Evolutionary conservation across 2,888 invertebrate species (phyloP).

Genomic region (Tridacna gigas): DNA sequence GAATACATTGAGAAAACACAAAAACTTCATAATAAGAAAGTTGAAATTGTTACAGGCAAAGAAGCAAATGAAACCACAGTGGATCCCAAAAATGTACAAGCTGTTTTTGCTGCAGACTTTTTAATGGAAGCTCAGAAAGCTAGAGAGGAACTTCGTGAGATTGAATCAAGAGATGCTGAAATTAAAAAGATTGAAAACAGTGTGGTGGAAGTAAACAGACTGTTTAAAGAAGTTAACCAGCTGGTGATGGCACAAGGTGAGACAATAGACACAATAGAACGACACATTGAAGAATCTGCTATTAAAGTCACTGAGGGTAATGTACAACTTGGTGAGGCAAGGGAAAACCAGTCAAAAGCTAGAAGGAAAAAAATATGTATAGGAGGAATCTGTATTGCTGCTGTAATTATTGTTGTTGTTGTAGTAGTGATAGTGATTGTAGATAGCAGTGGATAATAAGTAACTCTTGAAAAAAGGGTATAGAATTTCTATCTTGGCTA

Average conservation of each 20-base stretch:
- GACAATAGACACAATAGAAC: slow-evolving; percentile 74
- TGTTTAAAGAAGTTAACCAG: slow-evolving; percentile 77
- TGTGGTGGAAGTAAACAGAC: slow-evolving; percentile 74
- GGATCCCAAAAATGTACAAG: slow-evolving; percentile 55
- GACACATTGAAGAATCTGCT: slow-evolving; percentile 65
- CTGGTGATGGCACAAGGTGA: slow-evolving; percentile 78
- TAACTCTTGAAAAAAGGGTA: too few relatives aligned
- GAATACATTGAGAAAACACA: slow-evolving; percentile 77
- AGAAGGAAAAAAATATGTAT: slow-evolving; percentile 71
- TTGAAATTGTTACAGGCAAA: slow-evolving; percentile 67
- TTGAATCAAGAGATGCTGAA: slow-evolving; percentile 74
- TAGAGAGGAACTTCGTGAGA: slow-evolving; percentile 69
- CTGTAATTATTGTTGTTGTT: slow-evolving; percentile 65
- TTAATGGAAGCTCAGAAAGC: slow-evolving; percentile 75
- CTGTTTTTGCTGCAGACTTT: slow-evolving; percentile 75
- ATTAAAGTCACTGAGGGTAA: slow-evolving; percentile 68
- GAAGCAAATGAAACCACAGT: slow-evolving; percentile 48
- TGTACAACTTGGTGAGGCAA: slow-evolving; percentile 67
- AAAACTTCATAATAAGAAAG: slow-evolving; percentile 69
- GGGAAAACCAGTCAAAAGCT: slow-evolving; percentile 59
- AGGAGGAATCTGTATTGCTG: slow-evolving; percentile 66
- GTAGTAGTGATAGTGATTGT: slow-evolving; percentile 64
- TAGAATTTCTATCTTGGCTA: too few relatives aligned
- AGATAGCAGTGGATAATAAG: slow-evolving; percentile 7
- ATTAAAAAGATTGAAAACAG: slow-evolving; percentile 76